Evolutionary conservation across 2,113 vertebrate species (phyloP).

Genomic region (Smithornis capensis): DNA sequence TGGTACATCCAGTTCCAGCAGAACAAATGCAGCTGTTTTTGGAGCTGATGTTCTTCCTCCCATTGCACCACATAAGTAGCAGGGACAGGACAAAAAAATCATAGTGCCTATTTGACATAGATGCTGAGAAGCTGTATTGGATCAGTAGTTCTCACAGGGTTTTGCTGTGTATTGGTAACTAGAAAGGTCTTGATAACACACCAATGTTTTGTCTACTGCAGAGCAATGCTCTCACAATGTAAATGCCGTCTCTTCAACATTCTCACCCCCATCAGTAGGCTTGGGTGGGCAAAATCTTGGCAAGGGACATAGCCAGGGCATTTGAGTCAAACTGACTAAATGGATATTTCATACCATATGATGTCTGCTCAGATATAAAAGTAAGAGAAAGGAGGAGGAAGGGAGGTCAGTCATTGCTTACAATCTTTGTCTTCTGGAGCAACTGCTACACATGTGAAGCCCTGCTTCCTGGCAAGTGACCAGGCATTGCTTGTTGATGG

Average conservation of each 20-base stretch:
- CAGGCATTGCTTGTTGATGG: neutral
- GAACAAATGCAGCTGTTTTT: neutral
- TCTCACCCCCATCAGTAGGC: neutral
- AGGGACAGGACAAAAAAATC: neutral
- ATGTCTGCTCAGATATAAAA: neutral
- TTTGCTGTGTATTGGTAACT: neutral
- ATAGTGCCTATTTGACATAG: neutral
- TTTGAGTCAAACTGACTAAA: neutral
- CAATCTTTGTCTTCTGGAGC: neutral
- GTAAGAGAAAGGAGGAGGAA: neutral
- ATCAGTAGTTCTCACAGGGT: neutral
- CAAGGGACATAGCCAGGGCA: neutral
- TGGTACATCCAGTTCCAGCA: neutral
- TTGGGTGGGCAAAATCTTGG: neutral
- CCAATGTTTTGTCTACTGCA: neutral
- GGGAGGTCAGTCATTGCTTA: neutral
- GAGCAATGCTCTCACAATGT: no score
- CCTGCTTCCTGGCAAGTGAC: neutral
- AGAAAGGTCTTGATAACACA: no score
- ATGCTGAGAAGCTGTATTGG: neutral
- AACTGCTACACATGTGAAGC: neutral
- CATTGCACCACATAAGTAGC: rapidly evolving
- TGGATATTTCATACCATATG: no score
- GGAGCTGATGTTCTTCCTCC: neutral
- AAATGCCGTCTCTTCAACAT: no score